Base-by-base conservation (phyloP, 2,113 vertebrate species). In the Vimba vimba region DNA sequence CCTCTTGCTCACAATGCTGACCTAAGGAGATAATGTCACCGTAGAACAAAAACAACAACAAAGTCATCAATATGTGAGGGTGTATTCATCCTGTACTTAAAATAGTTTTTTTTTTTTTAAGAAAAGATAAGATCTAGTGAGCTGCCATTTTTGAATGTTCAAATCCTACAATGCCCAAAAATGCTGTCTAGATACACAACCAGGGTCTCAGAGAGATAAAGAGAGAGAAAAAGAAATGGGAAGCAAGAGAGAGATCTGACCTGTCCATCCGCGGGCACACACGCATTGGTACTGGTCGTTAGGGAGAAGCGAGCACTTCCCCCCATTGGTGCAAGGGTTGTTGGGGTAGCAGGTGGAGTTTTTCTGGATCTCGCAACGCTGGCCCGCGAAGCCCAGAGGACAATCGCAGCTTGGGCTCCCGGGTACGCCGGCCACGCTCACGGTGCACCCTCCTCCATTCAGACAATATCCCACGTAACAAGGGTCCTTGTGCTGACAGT, bases 401-500 rank as follows among this genome's bases (percentile, higher is more conserved):
- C 97, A 98, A 23, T 85, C 91, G 88, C 97, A 98, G 3, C 83
- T 93, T 4, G 96, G 94, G 25, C 93, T 96, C 71, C 95, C 95
- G 21, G 95, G 89, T 74, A 95, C 90, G 47, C 93, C 93, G 1
- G 92, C 91, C 1, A 95, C 91, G 6, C 91, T 93, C 89, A 95
- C 95, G 17, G 83, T 92, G 89, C 97, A 99, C 52, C 95, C 97
- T 9, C 97, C 97, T 69, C 97, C 96, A 0, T 98, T 97, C 87
- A 93, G 93, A 89, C 97, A 99, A 91, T 93, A 95, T 6, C 92
- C 93, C 62, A 95, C 96, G 62, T 95, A 94, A 52, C 97, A 99
- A 7, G 96, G 97, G 90, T 98, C 96, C 80, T 93, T 96, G 90
- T 97, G 95, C 57, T 99, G 96, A 86, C 97, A 99, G 89, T 97